Base-by-base conservation (phyloP, 2,888 invertebrate species). In the Drosophila gaucha region DNA sequence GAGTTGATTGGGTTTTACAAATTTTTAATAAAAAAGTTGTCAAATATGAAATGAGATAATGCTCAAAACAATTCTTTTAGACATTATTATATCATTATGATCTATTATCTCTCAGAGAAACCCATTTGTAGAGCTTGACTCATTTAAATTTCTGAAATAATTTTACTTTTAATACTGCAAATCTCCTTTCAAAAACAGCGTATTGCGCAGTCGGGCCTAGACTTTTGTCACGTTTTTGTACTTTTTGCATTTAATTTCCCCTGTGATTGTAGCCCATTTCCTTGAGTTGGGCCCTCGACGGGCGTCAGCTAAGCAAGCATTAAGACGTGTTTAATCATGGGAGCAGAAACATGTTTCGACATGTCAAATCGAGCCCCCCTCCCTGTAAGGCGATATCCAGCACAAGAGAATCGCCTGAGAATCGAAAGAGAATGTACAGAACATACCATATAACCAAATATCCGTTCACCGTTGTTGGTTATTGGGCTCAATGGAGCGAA, bases 161-260 rank as follows among this genome's bases (percentile, higher is more conserved):
- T n/a, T n/a, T n/a, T n/a, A n/a, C n/a, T n/a, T n/a, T n/a, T n/a
- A n/a, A 22, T 22, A 3, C 22, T 22, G 2, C 22, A 22, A 22
- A 26, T 6, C 4, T 26, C 14, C 14, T 33, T n/a, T 5, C 14
- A 14, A 10, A 36, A 41, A 16, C 9, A 60, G 46, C 14, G 60
- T 16, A 46, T 38, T 12, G 1, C 4, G 4, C 26, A 33, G 38
- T 47, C 22, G 18, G 3, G 6, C 20, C 12, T 4, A 6, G 26
- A 2, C 8, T 0, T 26, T 16, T 6, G n/a, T 2, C 26, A 39
- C 26, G n/a, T 12, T 39, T 30, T n/a, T 28, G 35, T 38, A 22
- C 20, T 49, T 62, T 65, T 35, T 22, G 28, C 51, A 38, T 67
- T 84, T 85, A 85, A 80, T 80, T 85, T 80, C 85, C 80, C 80